Conservation (phyloP, 2,113 vertebrate genomes). For the Xenopus laevis region DNA sequence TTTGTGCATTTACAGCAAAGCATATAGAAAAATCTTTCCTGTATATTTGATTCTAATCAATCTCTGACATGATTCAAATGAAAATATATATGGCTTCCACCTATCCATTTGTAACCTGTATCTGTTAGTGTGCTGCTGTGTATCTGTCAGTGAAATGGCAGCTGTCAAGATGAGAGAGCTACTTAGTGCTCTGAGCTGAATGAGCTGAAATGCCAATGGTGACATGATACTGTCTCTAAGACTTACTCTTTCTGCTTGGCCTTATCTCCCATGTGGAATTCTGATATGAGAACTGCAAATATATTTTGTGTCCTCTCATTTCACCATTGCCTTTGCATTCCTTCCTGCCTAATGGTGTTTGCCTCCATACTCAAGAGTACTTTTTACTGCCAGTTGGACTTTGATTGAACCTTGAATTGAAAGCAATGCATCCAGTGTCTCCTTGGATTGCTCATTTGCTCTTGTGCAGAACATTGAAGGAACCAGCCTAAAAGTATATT, state of each 20-base stretch:
- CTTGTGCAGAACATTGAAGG: too few species aligned
- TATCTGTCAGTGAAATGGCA: constrained; percentile 1
- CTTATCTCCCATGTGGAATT: background rate
- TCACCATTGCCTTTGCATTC: background rate
- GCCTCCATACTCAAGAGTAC: constrained; percentile 13
- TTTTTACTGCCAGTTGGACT: constrained; percentile 87
- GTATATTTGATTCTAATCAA: too few species aligned
- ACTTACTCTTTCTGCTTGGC: constrained; percentile 1
- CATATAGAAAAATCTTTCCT: too few species aligned
- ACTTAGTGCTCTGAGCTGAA: background rate
- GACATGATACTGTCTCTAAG: constrained; percentile 1
- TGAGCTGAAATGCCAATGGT: constrained; percentile 15
- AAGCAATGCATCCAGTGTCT: constrained; percentile 96
- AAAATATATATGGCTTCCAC: background rate
- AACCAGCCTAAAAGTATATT: too few species aligned
- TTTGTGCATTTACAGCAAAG: too few species aligned
- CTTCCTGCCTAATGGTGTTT: constrained; percentile 8
- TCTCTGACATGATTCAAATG: too few species aligned
- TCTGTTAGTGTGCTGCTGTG: background rate
- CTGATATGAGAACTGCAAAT: constrained; percentile 1
- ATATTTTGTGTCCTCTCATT: constrained; percentile 16
- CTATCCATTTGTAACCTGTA: background rate
- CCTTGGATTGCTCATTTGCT: constrained; percentile 62
- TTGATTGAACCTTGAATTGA: constrained; percentile 94
- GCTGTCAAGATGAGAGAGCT: constrained; percentile 9